phyloP scores from a whole-genome alignment of 2,797 vertebrate genomes.

The Galaxias olidus region DNA sequence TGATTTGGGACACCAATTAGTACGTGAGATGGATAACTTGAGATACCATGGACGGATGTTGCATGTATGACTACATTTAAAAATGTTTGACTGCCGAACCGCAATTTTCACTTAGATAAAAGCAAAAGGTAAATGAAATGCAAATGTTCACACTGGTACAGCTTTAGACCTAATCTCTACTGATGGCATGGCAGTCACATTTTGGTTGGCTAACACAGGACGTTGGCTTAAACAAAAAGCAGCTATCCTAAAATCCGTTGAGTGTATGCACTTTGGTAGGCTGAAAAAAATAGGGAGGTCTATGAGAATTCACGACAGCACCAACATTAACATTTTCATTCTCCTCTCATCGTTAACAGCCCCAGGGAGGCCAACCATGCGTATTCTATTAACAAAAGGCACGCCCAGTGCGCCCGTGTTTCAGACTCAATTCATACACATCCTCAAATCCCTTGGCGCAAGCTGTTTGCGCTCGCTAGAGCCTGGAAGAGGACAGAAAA shows the following conservation, averaged over 20 bases:
- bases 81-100: too few relatives aligned
- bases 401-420: conserved; percentile 70
- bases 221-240: conserved; percentile 6
- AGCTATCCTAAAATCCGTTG: not conserved
- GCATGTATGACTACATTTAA: too few relatives aligned
- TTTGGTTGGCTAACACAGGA: too few relatives aligned
- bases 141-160: not conserved
- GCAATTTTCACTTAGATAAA: too few relatives aligned
- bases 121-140: not conserved
- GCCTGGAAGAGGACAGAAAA: not conserved
- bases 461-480: conserved; percentile 9
- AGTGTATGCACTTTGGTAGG: conserved; percentile 4
- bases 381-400: conserved; percentile 77
- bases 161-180: not conserved
- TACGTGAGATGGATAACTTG: too few relatives aligned
- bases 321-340: conserved; percentile 76
- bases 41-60: too few relatives aligned
- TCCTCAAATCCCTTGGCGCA: conserved; percentile 30
- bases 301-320: conserved; percentile 57
- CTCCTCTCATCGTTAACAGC: conserved; percentile 69
- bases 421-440: conserved; percentile 70
- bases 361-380: conserved; percentile 69
- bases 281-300: conserved; percentile 54
- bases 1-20: conserved; percentile 18
- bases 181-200: too few relatives aligned